Base-by-base conservation (phyloP, 2,113 vertebrate genomes). In the Cyanistes caeruleus region DNA sequence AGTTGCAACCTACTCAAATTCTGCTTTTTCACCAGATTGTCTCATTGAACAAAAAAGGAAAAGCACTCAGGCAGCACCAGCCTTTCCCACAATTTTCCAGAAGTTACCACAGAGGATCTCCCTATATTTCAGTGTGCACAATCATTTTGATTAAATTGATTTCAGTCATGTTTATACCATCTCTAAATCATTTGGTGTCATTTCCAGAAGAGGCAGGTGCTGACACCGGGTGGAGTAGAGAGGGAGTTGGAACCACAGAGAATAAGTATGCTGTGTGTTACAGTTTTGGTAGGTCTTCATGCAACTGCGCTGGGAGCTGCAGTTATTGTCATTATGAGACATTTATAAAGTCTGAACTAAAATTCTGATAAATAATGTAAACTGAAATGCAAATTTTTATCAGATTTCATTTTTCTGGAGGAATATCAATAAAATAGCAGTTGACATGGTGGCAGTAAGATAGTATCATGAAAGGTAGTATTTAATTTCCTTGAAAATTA, bases 321-420 rank as follows among this genome's bases (percentile, higher is more conserved):
- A 56, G 35, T 68, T 64, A 15, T 16, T 91, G 35, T 16, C 28
- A 1, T 53, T n/a, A 52, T 37, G 76, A 81, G 33, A 46, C 60
- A 39, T 65, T 59, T 82, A 64, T 41, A 20, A 92, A 84, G 22
- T 52, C 68, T 92, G 75, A 84, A 79, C 53, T 88, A 83, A 75
- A 89, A 56, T 79, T 84, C 52, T 78, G 56, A 64, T 95, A 84
- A 94, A 75, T 56, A 91, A 70, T 51, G 33, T 63, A 89, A 82
- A 59, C 41, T 30, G 25, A 88, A 96, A 74, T 60, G 41, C 5
- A 60, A 64, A 60, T 81, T 86, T 86, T 74, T 68, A 64, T 89
- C 48, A 88, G 51, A 43, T 70, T 28, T 91, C 49, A 39, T 75
- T 95, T 94, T 90, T 92, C 37, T 86, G 76, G 33, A 90, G 56